Percentiles rank a stretch among this genome's conserved stretches.
Evolutionary conservation across 2,797 vertebrate genomes (phyloP).

Genomic region (Sardinella longiceps): DNA sequence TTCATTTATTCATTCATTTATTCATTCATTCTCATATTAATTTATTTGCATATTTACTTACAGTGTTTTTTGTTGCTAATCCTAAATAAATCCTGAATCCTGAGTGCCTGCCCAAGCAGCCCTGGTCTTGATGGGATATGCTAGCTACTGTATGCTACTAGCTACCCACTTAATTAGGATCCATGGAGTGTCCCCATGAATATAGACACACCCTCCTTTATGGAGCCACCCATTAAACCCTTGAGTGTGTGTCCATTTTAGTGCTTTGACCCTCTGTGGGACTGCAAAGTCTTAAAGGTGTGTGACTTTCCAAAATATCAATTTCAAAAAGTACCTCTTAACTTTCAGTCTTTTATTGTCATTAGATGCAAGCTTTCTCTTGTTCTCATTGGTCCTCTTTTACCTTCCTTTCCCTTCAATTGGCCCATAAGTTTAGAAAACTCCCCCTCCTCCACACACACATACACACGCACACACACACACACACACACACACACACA

Average conservation of each 20-base stretch:
- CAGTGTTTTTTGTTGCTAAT: neutral
- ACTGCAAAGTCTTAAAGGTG: neutral
- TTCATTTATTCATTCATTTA: neutral
- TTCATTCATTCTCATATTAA: neutral
- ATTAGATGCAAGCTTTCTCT: neutral
- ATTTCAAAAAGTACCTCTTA: neutral
- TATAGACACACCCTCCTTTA: neutral
- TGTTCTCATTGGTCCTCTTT: neutral
- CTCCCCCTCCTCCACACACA: neutral
- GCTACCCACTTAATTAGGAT: neutral
- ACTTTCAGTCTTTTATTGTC: neutral
- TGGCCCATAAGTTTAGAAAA: neutral
- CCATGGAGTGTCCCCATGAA: neutral
- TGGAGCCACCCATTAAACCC: neutral
- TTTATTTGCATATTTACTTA: neutral
- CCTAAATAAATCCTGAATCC: too few relatives aligned
- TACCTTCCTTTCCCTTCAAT: neutral
- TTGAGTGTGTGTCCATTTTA: neutral
- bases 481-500: neutral
- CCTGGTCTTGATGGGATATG: neutral
- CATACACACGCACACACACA: neutral
- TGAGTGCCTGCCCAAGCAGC: too few relatives aligned
- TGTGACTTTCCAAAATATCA: conserved; percentile 6
- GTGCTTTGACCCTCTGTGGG: neutral
- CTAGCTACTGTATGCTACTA: too few relatives aligned